Evolutionary conservation across 2,888 invertebrate species (phyloP).

Genomic region (Liopterus haemorrhoidalis): DNA sequence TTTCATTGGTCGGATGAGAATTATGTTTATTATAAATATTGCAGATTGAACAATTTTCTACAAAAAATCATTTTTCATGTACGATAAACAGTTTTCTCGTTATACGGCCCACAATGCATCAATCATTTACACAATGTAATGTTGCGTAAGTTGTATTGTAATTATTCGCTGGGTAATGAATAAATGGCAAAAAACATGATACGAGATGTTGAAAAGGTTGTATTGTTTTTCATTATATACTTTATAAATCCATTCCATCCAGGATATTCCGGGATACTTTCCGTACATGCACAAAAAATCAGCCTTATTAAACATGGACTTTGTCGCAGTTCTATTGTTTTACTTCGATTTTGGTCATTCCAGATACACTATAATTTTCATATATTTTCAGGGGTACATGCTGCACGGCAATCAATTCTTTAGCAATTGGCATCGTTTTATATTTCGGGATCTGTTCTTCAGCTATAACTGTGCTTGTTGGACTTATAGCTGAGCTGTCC

Average conservation of each 20-base stretch:
- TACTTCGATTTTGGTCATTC: slow-evolving; percentile 30
- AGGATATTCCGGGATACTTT: slow-evolving; percentile 27
- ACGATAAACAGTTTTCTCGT: too few species aligned
- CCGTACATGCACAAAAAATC: slow-evolving; percentile 36
- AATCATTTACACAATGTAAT: slow-evolving; percentile 24
- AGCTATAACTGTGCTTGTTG: slow-evolving; percentile 30
- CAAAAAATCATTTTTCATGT: too few species aligned
- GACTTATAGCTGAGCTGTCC: slow-evolving; percentile 34
- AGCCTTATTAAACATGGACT: slow-evolving; percentile 25
- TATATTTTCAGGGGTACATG: slow-evolving; percentile 36
- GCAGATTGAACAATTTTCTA: too few species aligned
- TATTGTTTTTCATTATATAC: slow-evolving; percentile 22
- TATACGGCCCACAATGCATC: too few species aligned
- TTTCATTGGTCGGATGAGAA: too few species aligned
- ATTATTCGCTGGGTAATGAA: slow-evolving; percentile 26
- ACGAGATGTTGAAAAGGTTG: slow-evolving; percentile 15
- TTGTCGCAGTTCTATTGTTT: slow-evolving; percentile 23
- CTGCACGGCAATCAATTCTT: slow-evolving; percentile 34
- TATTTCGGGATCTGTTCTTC: slow-evolving; percentile 25
- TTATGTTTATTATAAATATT: too few species aligned
- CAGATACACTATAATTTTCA: slow-evolving; percentile 34
- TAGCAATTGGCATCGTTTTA: slow-evolving; percentile 26
- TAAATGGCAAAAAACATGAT: slow-evolving; percentile 23
- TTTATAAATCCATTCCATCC: slow-evolving; percentile 36
- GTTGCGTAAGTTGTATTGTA: slow-evolving; percentile 24